Evolutionary conservation across 2,113 vertebrate genomes (phyloP), one percentile per base, ranked within the genome.

Genomic region (Chunga burmeisteri): DNA sequence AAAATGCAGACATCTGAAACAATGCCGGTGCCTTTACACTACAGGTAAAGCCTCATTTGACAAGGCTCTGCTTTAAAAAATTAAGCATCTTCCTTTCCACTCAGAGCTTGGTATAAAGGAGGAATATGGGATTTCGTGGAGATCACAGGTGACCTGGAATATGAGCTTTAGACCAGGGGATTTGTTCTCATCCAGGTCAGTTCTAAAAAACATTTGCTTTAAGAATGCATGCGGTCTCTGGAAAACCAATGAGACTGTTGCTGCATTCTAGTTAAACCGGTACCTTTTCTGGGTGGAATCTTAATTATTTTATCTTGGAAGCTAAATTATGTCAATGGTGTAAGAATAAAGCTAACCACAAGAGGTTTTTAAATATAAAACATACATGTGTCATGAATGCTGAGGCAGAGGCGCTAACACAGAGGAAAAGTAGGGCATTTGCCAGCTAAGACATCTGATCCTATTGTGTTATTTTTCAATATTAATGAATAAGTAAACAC

Each of bases 401-500:
- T 84, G 82, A 81, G 63, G 80, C 42, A 93, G 85, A 88, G 38
- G 55, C 12, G 1, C 77, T 63, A 88, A 27, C 23, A 13, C 0
- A 19, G 81, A 58, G 47, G 49, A 84, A 81, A 93, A 89, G 59
- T 25, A 78, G 75, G 77, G 77, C 86, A 63, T 56, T 96, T 77
- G 72, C 80, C 66, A 85, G 77, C 71, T 32, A 72, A 75, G 94
- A 92, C 82, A 83, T 72, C 66, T 56, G 91, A 93, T 90, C 73
- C 67, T 68, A 42, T 78, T 95, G 89, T 84, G 81, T 26, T 92
- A 65, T 90, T 91, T 78, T 89, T 91, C 82, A 90, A 58, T 93
- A 88, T 95, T 84, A 94, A 93, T 86, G 86, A 97, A 63, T 55
- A 94, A 90, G 78, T 86, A 92, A 93, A 96, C 74, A 91, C 83